Conservation (phyloP, 1,140 invertebrate genomes). For the Aphelenchoides fujianensis region DNA sequence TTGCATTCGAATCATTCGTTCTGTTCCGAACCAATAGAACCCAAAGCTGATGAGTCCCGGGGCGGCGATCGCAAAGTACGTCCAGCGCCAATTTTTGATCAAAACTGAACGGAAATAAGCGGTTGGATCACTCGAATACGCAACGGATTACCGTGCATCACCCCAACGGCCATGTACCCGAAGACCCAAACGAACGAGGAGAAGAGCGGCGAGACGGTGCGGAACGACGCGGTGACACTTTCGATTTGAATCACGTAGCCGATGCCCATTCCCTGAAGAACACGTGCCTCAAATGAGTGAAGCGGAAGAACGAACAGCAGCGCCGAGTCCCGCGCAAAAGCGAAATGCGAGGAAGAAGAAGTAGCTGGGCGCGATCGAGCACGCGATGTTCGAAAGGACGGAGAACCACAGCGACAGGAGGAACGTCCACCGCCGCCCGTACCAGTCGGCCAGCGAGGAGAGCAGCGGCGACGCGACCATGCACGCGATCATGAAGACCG, state of each 20-base stretch:
- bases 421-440: constrained; percentile 44
- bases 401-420: constrained; percentile 45
- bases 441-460: constrained; percentile 38
- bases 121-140: no score
- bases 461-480: constrained; percentile 38
- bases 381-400: constrained; percentile 48
- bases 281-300: not conserved
- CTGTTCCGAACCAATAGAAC: constrained; percentile 44
- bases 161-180: constrained; percentile 45
- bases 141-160: no score
- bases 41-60: constrained; percentile 38
- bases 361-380: constrained; percentile 43
- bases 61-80: constrained; percentile 34
- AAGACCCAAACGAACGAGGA: constrained; percentile 42
- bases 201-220: constrained; percentile 40
- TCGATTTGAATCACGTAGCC: constrained; percentile 41
- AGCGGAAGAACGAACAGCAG: constrained; percentile 23
- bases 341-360: constrained; percentile 44
- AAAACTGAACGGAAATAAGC: no score
- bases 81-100: constrained; percentile 38
- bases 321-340: constrained; percentile 42
- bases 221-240: constrained; percentile 42
- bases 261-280: constrained; percentile 37
- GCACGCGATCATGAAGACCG: constrained; percentile 38
- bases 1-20: not conserved